Conservation (phyloP, 1,140 invertebrate species). For the Drosophila saltans region DNA sequence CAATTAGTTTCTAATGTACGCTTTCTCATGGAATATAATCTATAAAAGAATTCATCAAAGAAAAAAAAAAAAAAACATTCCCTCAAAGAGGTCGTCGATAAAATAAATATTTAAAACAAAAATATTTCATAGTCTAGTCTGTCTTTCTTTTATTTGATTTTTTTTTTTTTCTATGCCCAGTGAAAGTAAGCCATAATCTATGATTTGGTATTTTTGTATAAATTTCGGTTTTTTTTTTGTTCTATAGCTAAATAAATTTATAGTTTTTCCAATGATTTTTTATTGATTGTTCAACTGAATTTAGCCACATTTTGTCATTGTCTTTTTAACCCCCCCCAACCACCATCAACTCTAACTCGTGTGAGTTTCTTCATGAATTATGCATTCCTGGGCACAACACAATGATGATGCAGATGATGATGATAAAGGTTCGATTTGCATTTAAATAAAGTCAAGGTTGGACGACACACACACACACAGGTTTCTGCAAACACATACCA, state of each 20-base stretch:
- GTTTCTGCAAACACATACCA: no score
- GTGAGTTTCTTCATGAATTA: conserved; percentile 46
- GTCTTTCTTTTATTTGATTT: not conserved
- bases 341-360: not conserved
- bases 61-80: not conserved
- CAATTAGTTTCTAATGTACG: no score
- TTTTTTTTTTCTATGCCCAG: conserved; percentile 24
- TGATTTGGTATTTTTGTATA: not conserved
- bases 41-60: no score
- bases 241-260: conserved; percentile 20
- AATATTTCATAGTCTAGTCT: not conserved
- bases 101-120: not conserved
- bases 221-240: conserved; percentile 5
- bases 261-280: conserved; percentile 7
- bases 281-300: conserved; percentile 19
- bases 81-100: not conserved
- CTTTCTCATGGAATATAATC: no score
- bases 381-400: conserved; percentile 15
- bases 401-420: not conserved
- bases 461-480: not conserved
- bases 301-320: conserved; percentile 23
- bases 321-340: not conserved
- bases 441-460: conserved; percentile 73
- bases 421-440: conserved; percentile 51
- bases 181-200: conserved; percentile 34